Base-by-base conservation (phyloP, 92 coral and sea anemone species). In the Zoanthus solanderi region DNA sequence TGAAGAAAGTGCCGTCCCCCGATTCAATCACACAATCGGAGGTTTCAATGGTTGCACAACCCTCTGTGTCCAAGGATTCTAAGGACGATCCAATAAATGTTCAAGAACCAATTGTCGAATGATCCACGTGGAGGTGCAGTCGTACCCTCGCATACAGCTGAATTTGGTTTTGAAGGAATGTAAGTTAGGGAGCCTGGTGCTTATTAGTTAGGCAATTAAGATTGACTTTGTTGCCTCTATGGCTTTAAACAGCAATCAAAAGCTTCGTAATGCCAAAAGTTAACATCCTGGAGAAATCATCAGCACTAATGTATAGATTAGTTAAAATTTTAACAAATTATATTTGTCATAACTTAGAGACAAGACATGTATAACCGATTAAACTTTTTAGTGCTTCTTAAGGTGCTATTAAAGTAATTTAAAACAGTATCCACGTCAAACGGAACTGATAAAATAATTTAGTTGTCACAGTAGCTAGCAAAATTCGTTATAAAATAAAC, bases 91-190 rank as follows among this genome's bases (percentile, higher is more conserved):
- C 66, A 23, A n/a, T 50, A 29, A 68, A 45, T 14, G 18, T 23
- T 18, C 45, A 29, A 81, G 85, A 46, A 63, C 31, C 75, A 48
- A 57, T 45, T 50, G 46, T 15, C 1, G 75, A 6, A 29, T 63
- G 23, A 50, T 18, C 17, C 0, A 14, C 15, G 6, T 37, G 54
- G 34, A 56, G 37, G 68, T n/a, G 45, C 72, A 50, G 2, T 28
- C 85, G 37, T 7, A 46, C 46, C 73, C 23, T 46, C 7, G 75
- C 85, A 28, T n/a, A 29, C 61, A 63, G 58, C 37, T 65, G 73
- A 9, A 81, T 42, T 66, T 18, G 47, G 52, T 44, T 63, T 67
- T 57, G 71, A 30, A 81, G 75, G 75, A 65, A 81, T n/a, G 84
- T 66, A 52, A 45, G 85, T 81, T 67, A 67, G 29, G 58, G 12